These are phyloP conservation scores for Zaprionus taronus DNA, from an alignment of 1,140 invertebrate genomes.

Conservation along the genomic window DNA sequence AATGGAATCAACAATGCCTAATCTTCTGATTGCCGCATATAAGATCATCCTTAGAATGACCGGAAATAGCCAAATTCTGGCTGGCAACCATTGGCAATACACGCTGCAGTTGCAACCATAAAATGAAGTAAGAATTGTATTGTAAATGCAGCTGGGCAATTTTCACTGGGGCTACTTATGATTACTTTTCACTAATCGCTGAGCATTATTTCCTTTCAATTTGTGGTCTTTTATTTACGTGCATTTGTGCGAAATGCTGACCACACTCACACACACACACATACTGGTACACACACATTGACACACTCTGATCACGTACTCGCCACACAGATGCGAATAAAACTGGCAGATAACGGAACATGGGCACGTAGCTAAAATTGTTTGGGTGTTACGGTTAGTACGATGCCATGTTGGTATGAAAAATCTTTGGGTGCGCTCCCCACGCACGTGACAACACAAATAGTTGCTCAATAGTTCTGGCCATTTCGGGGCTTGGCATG, in stretches of 20 bases:
- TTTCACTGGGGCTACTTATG: constrained; percentile 63
- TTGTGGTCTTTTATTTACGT: constrained; percentile 75
- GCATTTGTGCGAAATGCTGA: constrained; percentile 64
- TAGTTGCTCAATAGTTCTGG: constrained; percentile 69
- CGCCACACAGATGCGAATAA: constrained; percentile 17
- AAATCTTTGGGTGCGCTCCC: constrained; percentile 63
- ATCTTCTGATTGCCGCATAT: neutral
- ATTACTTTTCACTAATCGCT: constrained; percentile 81
- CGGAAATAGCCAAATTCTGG: neutral
- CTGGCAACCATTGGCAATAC: neutral
- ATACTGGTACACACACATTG: constrained; percentile 8
- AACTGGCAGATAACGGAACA: constrained; percentile 42
- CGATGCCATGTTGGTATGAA: constrained; percentile 34
- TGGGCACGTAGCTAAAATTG: constrained; percentile 74
- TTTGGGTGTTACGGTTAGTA: constrained; percentile 43
- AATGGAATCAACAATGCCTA: neutral
- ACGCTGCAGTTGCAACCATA: neutral
- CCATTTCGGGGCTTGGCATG: constrained; percentile 31
- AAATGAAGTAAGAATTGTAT: constrained; percentile 49
- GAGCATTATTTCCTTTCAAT: constrained; percentile 81
- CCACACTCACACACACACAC: constrained; percentile 46
- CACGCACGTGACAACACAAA: constrained; percentile 76
- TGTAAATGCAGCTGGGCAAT: constrained; percentile 63
- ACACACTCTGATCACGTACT: constrained; percentile 39
- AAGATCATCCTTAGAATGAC: neutral